phyloP scores from a whole-genome alignment of 2,797 vertebrate species.

The Caiman crocodilus region DNA sequence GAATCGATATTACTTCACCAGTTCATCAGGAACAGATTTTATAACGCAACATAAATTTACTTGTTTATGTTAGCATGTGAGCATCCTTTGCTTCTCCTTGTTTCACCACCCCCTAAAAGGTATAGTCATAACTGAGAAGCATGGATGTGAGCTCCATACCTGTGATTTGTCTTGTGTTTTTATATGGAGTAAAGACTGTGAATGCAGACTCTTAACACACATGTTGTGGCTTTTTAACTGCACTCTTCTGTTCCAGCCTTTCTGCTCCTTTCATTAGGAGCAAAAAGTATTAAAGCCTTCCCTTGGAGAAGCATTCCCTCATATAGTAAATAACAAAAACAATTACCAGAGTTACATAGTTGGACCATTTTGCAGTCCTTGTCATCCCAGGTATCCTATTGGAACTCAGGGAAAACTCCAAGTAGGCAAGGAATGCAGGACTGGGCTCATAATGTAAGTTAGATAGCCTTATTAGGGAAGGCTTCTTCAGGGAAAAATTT shows the following conservation, averaged over 20 bases:
- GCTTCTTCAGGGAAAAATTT: not conserved
- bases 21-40: not conserved
- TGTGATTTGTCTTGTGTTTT: not conserved
- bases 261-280: not conserved
- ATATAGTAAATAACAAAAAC: not conserved
- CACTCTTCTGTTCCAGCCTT: not conserved
- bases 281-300: not conserved
- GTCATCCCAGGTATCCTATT: fast-evolving
- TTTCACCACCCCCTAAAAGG: not conserved
- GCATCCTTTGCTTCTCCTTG: not conserved
- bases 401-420: not conserved
- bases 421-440: not conserved
- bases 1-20: not conserved
- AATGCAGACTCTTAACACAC: not conserved
- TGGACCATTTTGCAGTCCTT: not conserved
- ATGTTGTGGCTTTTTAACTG: not conserved
- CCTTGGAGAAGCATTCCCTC: not conserved
- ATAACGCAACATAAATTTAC: not conserved
- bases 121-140: fast-evolving
- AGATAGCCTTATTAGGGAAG: not conserved
- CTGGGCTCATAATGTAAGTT: fast-evolving
- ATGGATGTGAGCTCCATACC: not conserved
- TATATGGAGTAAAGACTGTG: not conserved
- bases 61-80: not conserved
- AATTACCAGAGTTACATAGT: fast-evolving